Base-by-base conservation (phyloP, 1,140 invertebrate genomes). In the Dreissena polymorpha region DNA sequence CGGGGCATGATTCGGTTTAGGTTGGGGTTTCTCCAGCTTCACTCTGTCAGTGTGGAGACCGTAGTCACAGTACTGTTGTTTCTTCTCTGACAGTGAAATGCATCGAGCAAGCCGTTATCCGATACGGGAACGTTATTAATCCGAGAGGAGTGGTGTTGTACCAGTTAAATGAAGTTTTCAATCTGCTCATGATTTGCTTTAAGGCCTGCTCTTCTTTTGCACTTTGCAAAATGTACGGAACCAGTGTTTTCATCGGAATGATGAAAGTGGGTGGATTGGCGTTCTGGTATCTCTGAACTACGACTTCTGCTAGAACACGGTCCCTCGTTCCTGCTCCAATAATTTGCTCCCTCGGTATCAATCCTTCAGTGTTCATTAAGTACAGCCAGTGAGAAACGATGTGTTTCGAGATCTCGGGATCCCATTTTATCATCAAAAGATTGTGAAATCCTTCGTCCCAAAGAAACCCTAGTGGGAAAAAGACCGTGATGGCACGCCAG, bases 361-460 rank as follows among this genome's bases (percentile, higher is more conserved):
- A n/a, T n/a, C n/a, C n/a, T n/a, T n/a, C n/a, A n/a, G n/a, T n/a
- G n/a, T n/a, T n/a, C n/a, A n/a, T n/a, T n/a, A n/a, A n/a, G n/a
- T n/a, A n/a, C n/a, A n/a, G n/a, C n/a, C n/a, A n/a, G n/a, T n/a
- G n/a, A n/a, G n/a, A n/a, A n/a, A n/a, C n/a, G n/a, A n/a, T n/a
- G n/a, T n/a, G n/a, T n/a, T n/a, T n/a, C n/a, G n/a, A n/a, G n/a
- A n/a, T n/a, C n/a, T n/a, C n/a, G n/a, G n/a, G n/a, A n/a, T n/a
- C n/a, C n/a, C n/a, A n/a, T n/a, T n/a, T n/a, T n/a, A n/a, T n/a
- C n/a, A n/a, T n/a, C n/a, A n/a, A n/a, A n/a, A n/a, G n/a, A n/a
- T n/a, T n/a, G n/a, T 99, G 99, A 92, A 99, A 99, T 25, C 99
- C 99, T 95, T 99, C 99, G 92, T 99, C 99, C 99, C 99, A 99